These are phyloP conservation scores for Callithrix jacchus DNA, from an alignment of 2,113 vertebrate genomes.

Conservation along the genomic window DNA sequence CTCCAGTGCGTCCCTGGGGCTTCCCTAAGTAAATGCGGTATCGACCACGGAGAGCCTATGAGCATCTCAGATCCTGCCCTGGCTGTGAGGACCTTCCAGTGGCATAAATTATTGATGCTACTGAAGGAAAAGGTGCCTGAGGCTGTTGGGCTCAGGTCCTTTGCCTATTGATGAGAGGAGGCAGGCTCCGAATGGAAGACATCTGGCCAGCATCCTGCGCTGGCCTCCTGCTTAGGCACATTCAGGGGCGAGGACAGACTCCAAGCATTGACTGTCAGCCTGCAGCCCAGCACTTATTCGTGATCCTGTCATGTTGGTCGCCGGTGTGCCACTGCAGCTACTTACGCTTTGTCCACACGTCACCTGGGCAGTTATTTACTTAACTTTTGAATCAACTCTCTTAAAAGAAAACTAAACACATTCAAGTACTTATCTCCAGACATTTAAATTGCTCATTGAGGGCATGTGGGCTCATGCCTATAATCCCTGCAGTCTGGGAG, in stretches of 20 bases:
- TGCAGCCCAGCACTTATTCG: neutral
- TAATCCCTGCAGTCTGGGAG: too few species aligned
- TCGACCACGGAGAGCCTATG: neutral
- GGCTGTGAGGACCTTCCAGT: neutral
- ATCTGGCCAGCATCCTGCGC: neutral
- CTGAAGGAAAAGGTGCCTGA: neutral
- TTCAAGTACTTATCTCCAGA: neutral
- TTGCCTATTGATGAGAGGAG: neutral
- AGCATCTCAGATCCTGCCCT: neutral
- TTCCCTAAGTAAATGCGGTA: slow-evolving; percentile 64
- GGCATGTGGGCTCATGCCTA: too few species aligned
- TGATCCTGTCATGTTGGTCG: fast-evolving
- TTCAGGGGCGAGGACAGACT: neutral
- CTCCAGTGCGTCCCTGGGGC: slow-evolving; percentile 29
- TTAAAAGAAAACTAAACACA: neutral
- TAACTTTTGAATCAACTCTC: neutral
- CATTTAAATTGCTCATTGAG: neutral
- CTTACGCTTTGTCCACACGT: too few species aligned
- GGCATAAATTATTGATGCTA: slow-evolving; percentile 31
- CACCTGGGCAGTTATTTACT: neutral
- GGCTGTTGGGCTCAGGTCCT: neutral
- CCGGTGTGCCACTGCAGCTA: neutral
- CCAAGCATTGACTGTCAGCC: fast-evolving
- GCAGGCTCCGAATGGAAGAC: neutral
- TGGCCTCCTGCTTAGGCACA: neutral